Evolutionary conservation across 2,113 vertebrate species (phyloP).

Genomic region (Podarcis muralis): DNA sequence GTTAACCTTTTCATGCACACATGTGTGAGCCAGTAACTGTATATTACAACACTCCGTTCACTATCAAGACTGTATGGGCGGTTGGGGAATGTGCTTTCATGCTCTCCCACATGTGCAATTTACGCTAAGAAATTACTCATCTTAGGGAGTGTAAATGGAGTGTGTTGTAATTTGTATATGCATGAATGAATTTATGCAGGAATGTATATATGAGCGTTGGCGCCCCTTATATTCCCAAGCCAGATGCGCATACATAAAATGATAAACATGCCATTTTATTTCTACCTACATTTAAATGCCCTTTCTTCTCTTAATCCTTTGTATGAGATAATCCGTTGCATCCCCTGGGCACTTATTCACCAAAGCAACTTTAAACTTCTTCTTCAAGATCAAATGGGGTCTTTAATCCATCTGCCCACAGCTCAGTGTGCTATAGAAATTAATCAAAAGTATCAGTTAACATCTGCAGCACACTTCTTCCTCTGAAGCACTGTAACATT

Average conservation of each 20-base stretch:
- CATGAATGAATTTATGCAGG: not conserved
- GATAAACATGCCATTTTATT: not conserved
- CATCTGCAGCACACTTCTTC: conserved; percentile 55
- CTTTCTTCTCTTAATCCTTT: conserved; percentile 68
- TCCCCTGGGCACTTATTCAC: conserved; percentile 71
- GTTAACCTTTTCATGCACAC: too few relatives aligned
- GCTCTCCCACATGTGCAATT: too few relatives aligned
- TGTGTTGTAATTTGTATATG: not conserved
- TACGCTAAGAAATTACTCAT: not conserved
- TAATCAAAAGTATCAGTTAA: conserved; percentile 72
- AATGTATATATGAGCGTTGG: not conserved
- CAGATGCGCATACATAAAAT: not conserved
- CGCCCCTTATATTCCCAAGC: not conserved
- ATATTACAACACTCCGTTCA: not conserved
- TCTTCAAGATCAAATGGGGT: conserved; percentile 78
- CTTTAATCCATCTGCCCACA: conserved; percentile 78
- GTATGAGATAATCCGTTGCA: conserved; percentile 73
- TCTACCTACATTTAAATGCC: conserved; percentile 51
- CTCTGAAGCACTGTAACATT: conserved; percentile 48
- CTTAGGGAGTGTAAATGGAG: not conserved
- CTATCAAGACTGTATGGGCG: not conserved
- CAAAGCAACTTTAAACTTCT: conserved; percentile 75
- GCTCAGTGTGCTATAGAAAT: conserved; percentile 72
- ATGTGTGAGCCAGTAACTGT: too few relatives aligned
- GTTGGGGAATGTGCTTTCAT: not conserved